Evolutionary conservation across 2,888 invertebrate genomes (phyloP).

Genomic region (Rotaria sp.): DNA sequence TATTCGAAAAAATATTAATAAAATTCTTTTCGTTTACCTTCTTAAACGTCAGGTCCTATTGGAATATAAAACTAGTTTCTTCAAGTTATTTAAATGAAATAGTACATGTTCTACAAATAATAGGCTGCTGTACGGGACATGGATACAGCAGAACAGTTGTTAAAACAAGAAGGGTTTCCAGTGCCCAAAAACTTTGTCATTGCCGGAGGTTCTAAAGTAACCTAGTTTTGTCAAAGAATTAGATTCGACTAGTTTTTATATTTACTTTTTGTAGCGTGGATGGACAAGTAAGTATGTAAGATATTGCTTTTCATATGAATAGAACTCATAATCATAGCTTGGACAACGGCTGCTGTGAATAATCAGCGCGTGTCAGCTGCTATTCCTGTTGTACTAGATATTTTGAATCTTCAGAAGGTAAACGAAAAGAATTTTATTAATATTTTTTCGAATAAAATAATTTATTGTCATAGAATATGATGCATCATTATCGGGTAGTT

Average conservation of each 20-base stretch:
- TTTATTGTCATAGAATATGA: not conserved
- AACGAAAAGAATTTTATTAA: not conserved
- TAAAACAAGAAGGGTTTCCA: conserved; percentile 39
- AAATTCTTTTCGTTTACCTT: too few species aligned
- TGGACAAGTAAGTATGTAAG: conserved; percentile 15
- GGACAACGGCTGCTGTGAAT: conserved; percentile 45
- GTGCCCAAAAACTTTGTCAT: conserved; percentile 44
- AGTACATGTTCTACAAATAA: not conserved
- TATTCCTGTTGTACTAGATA: conserved; percentile 49
- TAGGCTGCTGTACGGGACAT: conserved; percentile 45
- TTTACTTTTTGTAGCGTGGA: conserved; percentile 38
- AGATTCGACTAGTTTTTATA: not conserved
- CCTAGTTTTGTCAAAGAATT: not conserved
- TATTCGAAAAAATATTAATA: too few species aligned
- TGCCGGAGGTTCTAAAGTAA: conserved; percentile 47
- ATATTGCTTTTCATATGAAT: not conserved
- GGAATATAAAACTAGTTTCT: too few species aligned
- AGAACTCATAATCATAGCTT: not conserved
- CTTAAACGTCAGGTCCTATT: too few species aligned
- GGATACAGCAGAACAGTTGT: conserved; percentile 44
- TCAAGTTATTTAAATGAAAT: not conserved
- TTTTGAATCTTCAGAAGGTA: conserved; percentile 46
- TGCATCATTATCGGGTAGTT: not conserved
- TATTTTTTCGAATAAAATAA: not conserved
- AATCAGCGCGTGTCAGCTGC: conserved; percentile 46